Base-by-base conservation (phyloP, 2,113 vertebrate genomes). In the Neogobius melanostomus region DNA sequence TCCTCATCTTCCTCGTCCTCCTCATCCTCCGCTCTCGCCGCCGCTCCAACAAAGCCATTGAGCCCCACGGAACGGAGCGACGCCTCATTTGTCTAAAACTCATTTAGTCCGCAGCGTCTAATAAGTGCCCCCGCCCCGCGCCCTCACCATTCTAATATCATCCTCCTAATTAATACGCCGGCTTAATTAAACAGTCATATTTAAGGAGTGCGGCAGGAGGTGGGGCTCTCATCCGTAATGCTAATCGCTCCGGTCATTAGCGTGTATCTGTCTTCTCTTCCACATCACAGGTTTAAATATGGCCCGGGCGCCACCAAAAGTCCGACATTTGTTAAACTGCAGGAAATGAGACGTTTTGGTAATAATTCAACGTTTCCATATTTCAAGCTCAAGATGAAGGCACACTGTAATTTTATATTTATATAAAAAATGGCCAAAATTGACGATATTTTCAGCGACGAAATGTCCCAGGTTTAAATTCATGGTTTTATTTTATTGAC, bases 141-240 rank as follows among this genome's bases (percentile, higher is more conserved):
- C 54, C 64, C 21, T 70, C 71, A 76, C 75, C 73, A 68, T 82
- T 73, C 72, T 84, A 82, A 90, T 88, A 85, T 88, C 82, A 89
- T 83, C 64, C 82, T 74, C 77, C 77, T 89, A 92, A 91, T 90
- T 91, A 90, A 91, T 90, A 88, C 79, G 77, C 77, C 87, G 81
- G 77, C 87, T 88, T 91, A 91, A 92, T 93, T 92, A 92, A 93
- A 92, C 83, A 88, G 76, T 89, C 87, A 87, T 92, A 90, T 92
- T 92, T 90, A 89, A 91, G 72, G 76, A 87, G 76, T 77, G 75
- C 71, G 77, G 47, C 64, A 76, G 75, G 52, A 74, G 50, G 71
- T n/a, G 69, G 71, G 60, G 69, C 70, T 70, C 61, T 82, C 72
- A 81, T 77, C 76, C 28, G 6, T 83, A 57, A 69, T 75, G 82